Percentiles rank a stretch among this genome's conserved stretches.
Evolutionary conservation across 2,888 invertebrate species (phyloP).

Genomic region (Sphaerophoria taeniata): DNA sequence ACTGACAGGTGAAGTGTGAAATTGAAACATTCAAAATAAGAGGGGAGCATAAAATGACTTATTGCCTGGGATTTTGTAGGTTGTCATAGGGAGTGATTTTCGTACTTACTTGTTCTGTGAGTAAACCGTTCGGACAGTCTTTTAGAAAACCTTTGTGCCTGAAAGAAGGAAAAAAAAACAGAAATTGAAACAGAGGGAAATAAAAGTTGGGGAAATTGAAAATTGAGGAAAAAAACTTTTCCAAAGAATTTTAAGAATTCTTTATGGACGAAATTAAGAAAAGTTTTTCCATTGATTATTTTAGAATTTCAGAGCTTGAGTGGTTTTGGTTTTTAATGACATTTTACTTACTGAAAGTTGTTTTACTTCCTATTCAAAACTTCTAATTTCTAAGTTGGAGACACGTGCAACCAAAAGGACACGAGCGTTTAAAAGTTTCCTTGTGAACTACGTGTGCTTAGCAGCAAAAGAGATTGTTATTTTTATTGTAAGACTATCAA

Average conservation of each 20-base stretch:
- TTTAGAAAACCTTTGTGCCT: constrained; percentile 99
- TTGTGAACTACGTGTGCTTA: too few species aligned
- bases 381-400: too few species aligned
- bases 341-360: too few species aligned
- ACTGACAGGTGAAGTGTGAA: constrained; percentile 58
- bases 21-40: constrained; percentile 44
- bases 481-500: too few species aligned
- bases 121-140: constrained; percentile 97
- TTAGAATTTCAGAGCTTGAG: too few species aligned
- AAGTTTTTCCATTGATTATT: too few species aligned
- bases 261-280: too few species aligned
- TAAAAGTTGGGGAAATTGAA: background rate
- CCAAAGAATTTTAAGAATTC: background rate
- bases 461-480: too few species aligned
- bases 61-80: background rate
- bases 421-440: too few species aligned
- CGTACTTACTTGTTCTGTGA: constrained; percentile 93
- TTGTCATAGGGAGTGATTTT: background rate
- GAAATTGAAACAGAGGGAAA: constrained; percentile 39
- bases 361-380: too few species aligned
- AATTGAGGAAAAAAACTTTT: background rate
- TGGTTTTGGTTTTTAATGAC: too few species aligned
- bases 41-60: background rate
- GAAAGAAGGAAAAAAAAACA: constrained; percentile 79
- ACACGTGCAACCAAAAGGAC: too few species aligned